Evolutionary conservation across 1,140 invertebrate genomes (phyloP).

Genomic region (Drosophila littoralis): DNA sequence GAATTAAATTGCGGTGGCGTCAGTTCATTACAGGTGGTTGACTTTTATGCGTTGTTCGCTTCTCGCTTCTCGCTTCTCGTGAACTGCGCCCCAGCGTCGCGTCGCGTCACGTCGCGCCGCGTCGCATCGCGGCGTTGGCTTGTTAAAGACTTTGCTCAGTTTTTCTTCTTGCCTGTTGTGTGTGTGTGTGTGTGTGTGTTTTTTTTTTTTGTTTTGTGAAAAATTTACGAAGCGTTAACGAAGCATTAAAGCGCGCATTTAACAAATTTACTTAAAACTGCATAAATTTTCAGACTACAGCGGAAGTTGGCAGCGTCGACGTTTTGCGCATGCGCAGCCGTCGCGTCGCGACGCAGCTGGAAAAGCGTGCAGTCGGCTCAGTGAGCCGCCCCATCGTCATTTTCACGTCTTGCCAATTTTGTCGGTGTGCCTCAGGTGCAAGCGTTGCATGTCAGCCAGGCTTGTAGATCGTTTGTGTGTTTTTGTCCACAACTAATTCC

Average conservation of each 20-base stretch:
- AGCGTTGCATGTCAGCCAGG: constrained; percentile 4
- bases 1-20: constrained; percentile 84
- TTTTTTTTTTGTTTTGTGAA: constrained; percentile 56
- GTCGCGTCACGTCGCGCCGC: constrained; percentile 25
- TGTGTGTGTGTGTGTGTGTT: neutral
- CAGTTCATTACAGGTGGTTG: constrained; percentile 84
- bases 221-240: constrained; percentile 84
- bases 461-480: neutral
- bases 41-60: constrained; percentile 61
- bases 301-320: constrained; percentile 57
- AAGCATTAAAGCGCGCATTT: constrained; percentile 84
- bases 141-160: constrained; percentile 47
- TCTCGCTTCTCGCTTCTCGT: constrained; percentile 7
- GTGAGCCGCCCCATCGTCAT: constrained; percentile 55
- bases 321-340: constrained; percentile 27
- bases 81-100: constrained; percentile 30
- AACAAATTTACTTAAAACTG: constrained; percentile 84
- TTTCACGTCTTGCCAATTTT: constrained; percentile 70
- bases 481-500: neutral
- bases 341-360: constrained; percentile 12
- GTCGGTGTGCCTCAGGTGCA: constrained; percentile 17
- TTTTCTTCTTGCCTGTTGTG: constrained; percentile 49
- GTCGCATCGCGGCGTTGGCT: constrained; percentile 29
- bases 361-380: constrained; percentile 24
- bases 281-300: constrained; percentile 74